These are phyloP conservation scores for Tetrax tetrax DNA, from an alignment of 2,113 vertebrate genomes.

Conservation along the genomic window DNA sequence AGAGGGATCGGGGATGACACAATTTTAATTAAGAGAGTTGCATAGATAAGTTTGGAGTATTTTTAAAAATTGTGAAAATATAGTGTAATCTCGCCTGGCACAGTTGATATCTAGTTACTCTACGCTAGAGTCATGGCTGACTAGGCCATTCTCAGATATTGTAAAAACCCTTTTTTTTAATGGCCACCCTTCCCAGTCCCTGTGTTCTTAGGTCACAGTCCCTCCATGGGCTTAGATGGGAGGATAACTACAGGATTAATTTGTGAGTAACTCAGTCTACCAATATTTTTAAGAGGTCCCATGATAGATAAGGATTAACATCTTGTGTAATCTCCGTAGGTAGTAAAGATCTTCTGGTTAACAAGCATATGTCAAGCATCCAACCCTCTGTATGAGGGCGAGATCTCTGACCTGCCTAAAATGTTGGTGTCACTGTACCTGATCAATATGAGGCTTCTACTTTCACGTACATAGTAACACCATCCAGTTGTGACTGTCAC, in stretches of 20 bases:
- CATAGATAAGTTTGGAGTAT: background rate
- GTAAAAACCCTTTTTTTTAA: background rate
- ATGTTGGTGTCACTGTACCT: background rate
- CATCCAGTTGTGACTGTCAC: background rate
- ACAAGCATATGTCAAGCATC: background rate
- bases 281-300: background rate
- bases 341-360: background rate
- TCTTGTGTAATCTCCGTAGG: background rate
- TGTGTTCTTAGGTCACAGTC: background rate
- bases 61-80: background rate
- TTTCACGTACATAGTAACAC: background rate
- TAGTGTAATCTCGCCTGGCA: background rate
- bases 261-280: background rate
- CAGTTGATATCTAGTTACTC: background rate
- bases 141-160: background rate
- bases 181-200: background rate
- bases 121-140: background rate
- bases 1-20: constrained; percentile 17
- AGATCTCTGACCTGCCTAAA: background rate
- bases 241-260: background rate
- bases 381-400: background rate
- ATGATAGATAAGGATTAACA: background rate
- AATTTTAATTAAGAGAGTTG: constrained; percentile 10
- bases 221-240: background rate
- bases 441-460: background rate